Base-by-base conservation (phyloP, 2,888 invertebrate genomes). In the Coleophora deauratella region DNA sequence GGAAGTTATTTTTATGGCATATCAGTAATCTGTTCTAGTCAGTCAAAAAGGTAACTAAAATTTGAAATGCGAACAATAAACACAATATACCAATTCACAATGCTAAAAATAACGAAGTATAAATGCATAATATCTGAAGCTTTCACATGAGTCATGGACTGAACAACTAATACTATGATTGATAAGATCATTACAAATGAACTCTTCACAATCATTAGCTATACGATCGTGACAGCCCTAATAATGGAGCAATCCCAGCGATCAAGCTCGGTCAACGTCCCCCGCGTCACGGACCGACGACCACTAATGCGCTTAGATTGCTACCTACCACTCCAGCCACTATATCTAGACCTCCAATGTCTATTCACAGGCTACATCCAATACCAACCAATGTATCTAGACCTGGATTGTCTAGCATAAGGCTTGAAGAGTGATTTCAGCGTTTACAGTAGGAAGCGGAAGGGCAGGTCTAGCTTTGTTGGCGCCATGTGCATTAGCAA, bases 251-350 rank as follows among this genome's bases (percentile, higher is more conserved):
- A 69, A 74, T 73, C 70, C 73, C 72, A 68, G 64, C 64, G 63
- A 72, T 72, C 59, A 70, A 71, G 66, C 71, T 71, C 81, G 82
- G 82, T 82, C 82, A 82, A 72, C 61, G 82, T 67, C 72, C 84
- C 62, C 59, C 57, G 61, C 79, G 82, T 80, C 81, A 81, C 81
- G 84, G 74, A 69, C 73, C 75, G 71, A 59, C 69, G 74, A 57
- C 59, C 72, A 69, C 75, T 80, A 80, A 81, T 79, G 75, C 76
- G 74, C 74, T 76, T 77, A 79, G 74, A 79, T 80, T 77, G 76
- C 78, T 78, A 66, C 78, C 77, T 77, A 72, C 71, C 65, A 54
- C 56, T 45, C 54, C 46, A 37, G 50, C 81, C 76, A 74, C 32
- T 36, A 11, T 53, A 56, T 38, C 46, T 37, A 57, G 78, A 63